Evolutionary conservation across 2,113 vertebrate species (phyloP), one percentile per base, ranked within the genome.

Genomic region (Anarhynchus alexandrinus): DNA sequence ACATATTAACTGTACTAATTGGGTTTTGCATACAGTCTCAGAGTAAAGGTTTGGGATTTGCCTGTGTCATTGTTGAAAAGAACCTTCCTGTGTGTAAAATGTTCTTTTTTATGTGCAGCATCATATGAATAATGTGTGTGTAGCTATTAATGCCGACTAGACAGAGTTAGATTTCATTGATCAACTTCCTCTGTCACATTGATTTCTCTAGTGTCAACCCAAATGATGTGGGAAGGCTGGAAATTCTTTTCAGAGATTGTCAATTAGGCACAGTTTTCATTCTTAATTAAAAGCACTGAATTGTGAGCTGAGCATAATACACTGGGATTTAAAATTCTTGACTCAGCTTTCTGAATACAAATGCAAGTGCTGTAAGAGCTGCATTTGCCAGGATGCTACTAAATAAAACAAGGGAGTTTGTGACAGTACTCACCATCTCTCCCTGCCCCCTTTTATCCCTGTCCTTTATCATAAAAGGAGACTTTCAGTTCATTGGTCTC

Each of bases 231-330:
- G 94, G 95, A 97, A 97, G 91, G 95, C 84, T 95, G 71, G 70
- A 96, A 97, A 93, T 95, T 90, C 94, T 94, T 94, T 97, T 94
- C 87, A 94, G 93, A 97, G 93, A 72, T 58, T 96, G 95, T 91
- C 93, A 97, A 93, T 97, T 97, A 97, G 95, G 90, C 87, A 95
- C 97, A 95, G 95, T 97, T 97, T 97, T 97, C 96, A 90, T 88
- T 91, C 95, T 97, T 95, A 97, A 97, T 97, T 97, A 97, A 96
- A 96, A 96, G 71, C 91, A 74, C 82, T 94, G 93, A 97, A 97
- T 96, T 96, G 95, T 94, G 97, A 96, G 93, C 81, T 77, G 89
- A 64, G 55, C 84, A 95, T 95, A 95, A 96, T 95, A 79, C 84
- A 57, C 64, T 81, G 93, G 64, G 96, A 86, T 97, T 97, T 95